Evolutionary conservation across 2,888 invertebrate genomes (phyloP).

Genomic region (Latheticus oryzae): DNA sequence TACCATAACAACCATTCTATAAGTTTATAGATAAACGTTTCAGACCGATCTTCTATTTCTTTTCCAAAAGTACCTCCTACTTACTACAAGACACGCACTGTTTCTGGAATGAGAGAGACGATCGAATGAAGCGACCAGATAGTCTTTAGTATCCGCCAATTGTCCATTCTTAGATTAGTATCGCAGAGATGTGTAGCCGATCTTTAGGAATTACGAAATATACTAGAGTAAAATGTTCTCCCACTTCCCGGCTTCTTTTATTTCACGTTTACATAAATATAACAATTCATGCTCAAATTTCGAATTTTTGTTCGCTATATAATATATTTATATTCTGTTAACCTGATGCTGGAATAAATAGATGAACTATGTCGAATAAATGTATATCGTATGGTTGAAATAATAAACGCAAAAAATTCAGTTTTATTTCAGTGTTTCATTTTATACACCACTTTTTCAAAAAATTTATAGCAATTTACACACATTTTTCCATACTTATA

Average conservation of each 20-base stretch:
- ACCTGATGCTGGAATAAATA: constrained; percentile 61
- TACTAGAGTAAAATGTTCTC: constrained; percentile 60
- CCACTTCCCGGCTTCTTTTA: constrained; percentile 56
- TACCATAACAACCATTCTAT: constrained; percentile 15
- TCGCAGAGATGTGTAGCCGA: constrained; percentile 62
- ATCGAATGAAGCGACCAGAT: constrained; percentile 59
- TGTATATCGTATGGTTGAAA: constrained; percentile 63
- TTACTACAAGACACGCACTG: constrained; percentile 51
- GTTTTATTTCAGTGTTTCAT: constrained; percentile 53
- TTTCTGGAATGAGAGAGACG: constrained; percentile 58
- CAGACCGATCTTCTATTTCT: constrained; percentile 16
- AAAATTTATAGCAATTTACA: not conserved
- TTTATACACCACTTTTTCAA: constrained; percentile 21
- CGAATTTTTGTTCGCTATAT: constrained; percentile 52
- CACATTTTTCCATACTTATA: not conserved
- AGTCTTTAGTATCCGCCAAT: constrained; percentile 60
- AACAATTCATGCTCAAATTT: constrained; percentile 51
- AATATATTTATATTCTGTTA: constrained; percentile 51
- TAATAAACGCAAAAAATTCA: constrained; percentile 62
- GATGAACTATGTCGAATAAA: constrained; percentile 60
- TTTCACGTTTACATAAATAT: constrained; percentile 45
- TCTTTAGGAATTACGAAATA: constrained; percentile 57
- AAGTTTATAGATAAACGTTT: constrained; percentile 3
- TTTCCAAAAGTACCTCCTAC: constrained; percentile 39
- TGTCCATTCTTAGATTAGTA: constrained; percentile 61